These are phyloP conservation scores for Acyrthosiphon pisum DNA, from an alignment of 1,140 invertebrate genomes.

Conservation along the genomic window DNA sequence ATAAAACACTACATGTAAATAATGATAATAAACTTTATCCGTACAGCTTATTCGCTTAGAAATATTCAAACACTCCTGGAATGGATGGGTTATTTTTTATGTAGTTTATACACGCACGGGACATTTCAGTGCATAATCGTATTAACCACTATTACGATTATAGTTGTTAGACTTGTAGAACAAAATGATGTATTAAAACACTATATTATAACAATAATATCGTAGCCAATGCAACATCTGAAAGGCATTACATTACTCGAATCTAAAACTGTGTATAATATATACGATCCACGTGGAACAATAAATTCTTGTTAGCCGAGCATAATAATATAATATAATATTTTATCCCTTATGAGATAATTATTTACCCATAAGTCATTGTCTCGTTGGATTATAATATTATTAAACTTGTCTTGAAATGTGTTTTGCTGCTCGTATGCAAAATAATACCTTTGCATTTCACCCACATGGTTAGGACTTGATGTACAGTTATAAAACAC, in stretches of 20 bases:
- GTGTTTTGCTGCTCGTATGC: background rate
- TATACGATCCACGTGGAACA: background rate
- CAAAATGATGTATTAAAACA: background rate
- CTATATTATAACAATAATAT: background rate
- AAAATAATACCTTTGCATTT: background rate
- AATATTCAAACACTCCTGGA: slow-evolving; percentile 3
- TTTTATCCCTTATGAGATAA: background rate
- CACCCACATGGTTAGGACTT: too few relatives aligned
- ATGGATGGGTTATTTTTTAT: background rate
- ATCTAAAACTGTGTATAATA: background rate
- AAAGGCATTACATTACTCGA: background rate
- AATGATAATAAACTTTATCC: slow-evolving; percentile 29
- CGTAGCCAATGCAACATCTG: background rate
- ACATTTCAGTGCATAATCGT: background rate
- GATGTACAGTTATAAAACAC: background rate
- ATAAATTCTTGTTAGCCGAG: background rate
- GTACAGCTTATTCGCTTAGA: background rate
- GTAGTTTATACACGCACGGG: background rate
- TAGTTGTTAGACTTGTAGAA: background rate
- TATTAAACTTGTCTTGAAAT: background rate
- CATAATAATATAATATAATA: background rate
- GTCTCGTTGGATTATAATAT: background rate
- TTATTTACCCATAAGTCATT: background rate
- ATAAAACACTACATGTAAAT: slow-evolving; percentile 25
- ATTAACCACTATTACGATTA: background rate